phyloP scores from a whole-genome alignment of 2,113 vertebrate species.

The Plectropomus leopardus region DNA sequence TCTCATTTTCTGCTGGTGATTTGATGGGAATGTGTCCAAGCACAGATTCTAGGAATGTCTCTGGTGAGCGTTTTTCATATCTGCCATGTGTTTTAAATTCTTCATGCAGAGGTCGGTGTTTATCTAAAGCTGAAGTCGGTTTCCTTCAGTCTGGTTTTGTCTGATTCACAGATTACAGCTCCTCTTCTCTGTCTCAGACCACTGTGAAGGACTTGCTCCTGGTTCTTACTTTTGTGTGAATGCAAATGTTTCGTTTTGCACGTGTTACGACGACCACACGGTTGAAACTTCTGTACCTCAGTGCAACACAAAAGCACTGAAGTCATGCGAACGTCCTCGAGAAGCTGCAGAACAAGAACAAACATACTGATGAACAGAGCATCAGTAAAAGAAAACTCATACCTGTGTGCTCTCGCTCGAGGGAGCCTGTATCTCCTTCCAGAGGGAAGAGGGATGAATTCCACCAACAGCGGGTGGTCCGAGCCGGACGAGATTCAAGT shows the following conservation, averaged over 20 bases:
- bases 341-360: not conserved
- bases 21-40: conserved; percentile 21
- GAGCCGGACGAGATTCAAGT: too few relatives aligned
- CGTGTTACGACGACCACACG: not conserved
- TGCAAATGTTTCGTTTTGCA: not conserved
- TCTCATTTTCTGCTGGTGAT: not conserved
- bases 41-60: conserved; percentile 5
- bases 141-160: conserved; percentile 9
- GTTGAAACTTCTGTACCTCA: too few relatives aligned
- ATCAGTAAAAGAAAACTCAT: too few relatives aligned
- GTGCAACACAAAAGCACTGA: too few relatives aligned
- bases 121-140: conserved; percentile 10
- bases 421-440: too few relatives aligned
- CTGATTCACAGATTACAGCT: not conserved
- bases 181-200: too few relatives aligned
- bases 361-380: not conserved
- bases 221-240: not conserved
- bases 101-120: conserved; percentile 19
- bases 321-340: not conserved
- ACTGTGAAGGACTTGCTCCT: not conserved
- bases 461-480: too few relatives aligned
- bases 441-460: too few relatives aligned
- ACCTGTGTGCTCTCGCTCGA: too few relatives aligned
- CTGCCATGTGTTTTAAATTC: conserved; percentile 39
- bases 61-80: conserved; percentile 5